Percentiles rank a stretch among this genome's conserved stretches.
Evolutionary conservation across 2,888 invertebrate genomes (phyloP).

Genomic region (Drosophila rubida): DNA sequence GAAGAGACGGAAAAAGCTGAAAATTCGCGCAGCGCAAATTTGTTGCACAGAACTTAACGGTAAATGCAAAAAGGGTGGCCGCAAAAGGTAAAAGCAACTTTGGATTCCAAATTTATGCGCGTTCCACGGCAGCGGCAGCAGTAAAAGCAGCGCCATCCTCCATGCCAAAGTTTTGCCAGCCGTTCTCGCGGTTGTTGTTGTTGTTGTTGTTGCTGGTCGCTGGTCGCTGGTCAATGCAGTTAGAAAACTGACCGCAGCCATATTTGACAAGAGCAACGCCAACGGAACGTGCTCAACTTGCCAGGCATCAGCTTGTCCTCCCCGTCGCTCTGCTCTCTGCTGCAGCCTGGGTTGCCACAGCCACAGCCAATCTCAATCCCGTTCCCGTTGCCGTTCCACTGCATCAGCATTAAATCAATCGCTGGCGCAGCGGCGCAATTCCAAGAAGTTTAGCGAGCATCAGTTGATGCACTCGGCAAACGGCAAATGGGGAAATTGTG

Average conservation of each 20-base stretch:
- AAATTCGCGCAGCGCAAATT: slow-evolving; percentile 55
- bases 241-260: slow-evolving; percentile 75
- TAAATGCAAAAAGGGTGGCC: slow-evolving; percentile 73
- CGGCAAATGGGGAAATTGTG: slow-evolving; percentile 48
- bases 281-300: slow-evolving; percentile 62
- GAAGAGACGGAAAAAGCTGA: slow-evolving; percentile 26
- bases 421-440: slow-evolving; percentile 52
- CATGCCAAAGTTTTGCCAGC: slow-evolving; percentile 46
- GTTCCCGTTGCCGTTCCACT: slow-evolving; percentile 50
- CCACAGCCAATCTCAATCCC: slow-evolving; percentile 45
- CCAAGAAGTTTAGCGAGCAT: slow-evolving; percentile 48
- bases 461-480: slow-evolving; percentile 57
- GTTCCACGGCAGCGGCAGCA: slow-evolving; percentile 6
- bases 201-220: slow-evolving; percentile 21
- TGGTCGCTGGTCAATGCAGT: slow-evolving; percentile 43
- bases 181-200: slow-evolving; percentile 23
- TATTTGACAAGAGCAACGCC: slow-evolving; percentile 68
- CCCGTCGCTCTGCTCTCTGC: slow-evolving; percentile 4
- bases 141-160: slow-evolving; percentile 9
- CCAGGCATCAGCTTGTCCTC: slow-evolving; percentile 30
- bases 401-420: slow-evolving; percentile 66
- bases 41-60: slow-evolving; percentile 67
- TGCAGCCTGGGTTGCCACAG: slow-evolving; percentile 24
- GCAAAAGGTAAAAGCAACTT: slow-evolving; percentile 76
- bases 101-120: slow-evolving; percentile 69